phyloP scores from a whole-genome alignment of 2,888 invertebrate genomes.

The Daptonema setosum region DNA sequence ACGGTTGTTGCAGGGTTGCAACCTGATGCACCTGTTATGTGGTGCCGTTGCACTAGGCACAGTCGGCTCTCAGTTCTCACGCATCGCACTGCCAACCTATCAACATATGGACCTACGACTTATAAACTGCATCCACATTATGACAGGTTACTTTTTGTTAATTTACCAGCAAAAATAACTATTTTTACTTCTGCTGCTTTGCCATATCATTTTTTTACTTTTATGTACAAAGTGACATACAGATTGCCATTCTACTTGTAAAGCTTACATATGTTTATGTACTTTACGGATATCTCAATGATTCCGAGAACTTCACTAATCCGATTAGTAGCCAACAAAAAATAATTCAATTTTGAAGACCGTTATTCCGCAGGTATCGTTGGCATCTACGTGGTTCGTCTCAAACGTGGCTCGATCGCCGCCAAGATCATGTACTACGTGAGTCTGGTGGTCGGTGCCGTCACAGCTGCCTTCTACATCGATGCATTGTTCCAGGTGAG shows the following conservation, averaged over 20 bases:
- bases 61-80: constrained; percentile 21
- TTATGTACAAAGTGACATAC: too few species aligned
- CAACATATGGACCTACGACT: constrained; percentile 23
- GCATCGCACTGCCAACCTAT: constrained; percentile 21
- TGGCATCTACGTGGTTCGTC: constrained; percentile 18
- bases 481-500: background rate
- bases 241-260: too few species aligned
- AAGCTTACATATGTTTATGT: too few species aligned
- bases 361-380: too few species aligned
- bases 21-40: constrained; percentile 17
- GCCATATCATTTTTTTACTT: too few species aligned
- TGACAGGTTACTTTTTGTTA: constrained; percentile 14
- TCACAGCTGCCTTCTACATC: constrained; percentile 23
- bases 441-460: constrained; percentile 18
- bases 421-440: constrained; percentile 22
- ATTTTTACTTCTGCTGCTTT: too few species aligned
- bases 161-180: too few species aligned
- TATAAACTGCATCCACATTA: constrained; percentile 19
- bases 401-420: constrained; percentile 24
- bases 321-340: too few species aligned
- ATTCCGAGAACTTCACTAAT: too few species aligned
- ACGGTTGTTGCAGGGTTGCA: constrained; percentile 14
- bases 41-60: constrained; percentile 21
- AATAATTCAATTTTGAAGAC: too few species aligned
- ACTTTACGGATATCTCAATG: too few species aligned